Evolutionary conservation across 2,113 vertebrate genomes (phyloP).

Genomic region (Cariama cristata): DNA sequence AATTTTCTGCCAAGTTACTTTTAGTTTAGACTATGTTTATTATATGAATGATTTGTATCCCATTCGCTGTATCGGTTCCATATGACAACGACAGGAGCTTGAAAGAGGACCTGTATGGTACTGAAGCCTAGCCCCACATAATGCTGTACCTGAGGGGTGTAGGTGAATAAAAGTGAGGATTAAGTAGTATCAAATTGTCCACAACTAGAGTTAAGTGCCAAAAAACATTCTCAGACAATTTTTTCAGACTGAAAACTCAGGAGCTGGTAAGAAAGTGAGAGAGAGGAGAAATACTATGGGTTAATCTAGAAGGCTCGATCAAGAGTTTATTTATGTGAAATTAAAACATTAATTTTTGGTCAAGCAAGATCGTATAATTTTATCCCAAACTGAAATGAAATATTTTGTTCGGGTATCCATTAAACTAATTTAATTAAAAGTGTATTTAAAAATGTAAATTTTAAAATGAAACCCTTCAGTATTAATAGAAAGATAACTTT

Average conservation of each 20-base stretch:
- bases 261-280: not conserved
- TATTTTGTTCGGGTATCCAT: not conserved
- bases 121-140: not conserved
- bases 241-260: not conserved
- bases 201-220: not conserved
- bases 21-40: not conserved
- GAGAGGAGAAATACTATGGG: not conserved
- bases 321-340: not conserved
- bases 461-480: not conserved
- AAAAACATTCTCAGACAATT: not conserved
- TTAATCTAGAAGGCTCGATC: not conserved
- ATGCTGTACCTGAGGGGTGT: not conserved
- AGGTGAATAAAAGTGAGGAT: not conserved
- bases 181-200: not conserved
- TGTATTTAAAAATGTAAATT: not conserved
- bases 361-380: not conserved
- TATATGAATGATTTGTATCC: not conserved
- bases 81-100: not conserved
- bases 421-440: not conserved
- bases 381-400: not conserved
- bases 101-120: not conserved
- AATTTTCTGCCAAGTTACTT: not conserved
- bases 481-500: not conserved
- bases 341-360: not conserved
- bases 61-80: not conserved